These are phyloP conservation scores for Euphonia xanthogaster DNA, from an alignment of 2,797 vertebrate genomes.

Conservation along the genomic window DNA sequence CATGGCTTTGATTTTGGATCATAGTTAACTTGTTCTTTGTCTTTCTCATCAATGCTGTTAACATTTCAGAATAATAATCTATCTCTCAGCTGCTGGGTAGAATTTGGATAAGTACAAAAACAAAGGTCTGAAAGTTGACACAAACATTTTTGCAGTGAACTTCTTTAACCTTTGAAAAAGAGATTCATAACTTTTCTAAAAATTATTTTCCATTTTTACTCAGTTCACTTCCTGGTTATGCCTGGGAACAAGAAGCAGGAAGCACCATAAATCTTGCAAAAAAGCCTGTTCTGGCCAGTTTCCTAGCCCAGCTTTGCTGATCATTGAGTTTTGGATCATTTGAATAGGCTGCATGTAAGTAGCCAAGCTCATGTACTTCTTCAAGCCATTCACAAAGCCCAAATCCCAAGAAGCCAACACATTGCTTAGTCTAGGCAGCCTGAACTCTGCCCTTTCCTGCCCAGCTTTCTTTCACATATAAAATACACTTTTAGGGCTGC, in stretches of 20 bases:
- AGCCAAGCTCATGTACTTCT: constrained; percentile 14
- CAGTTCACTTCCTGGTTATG: constrained; percentile 39
- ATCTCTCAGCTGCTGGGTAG: not conserved
- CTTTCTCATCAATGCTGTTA: not conserved
- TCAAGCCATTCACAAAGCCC: not conserved
- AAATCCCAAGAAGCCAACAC: not conserved
- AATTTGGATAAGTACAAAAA: not conserved
- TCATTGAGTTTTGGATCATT: constrained; percentile 18
- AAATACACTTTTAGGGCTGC: not conserved
- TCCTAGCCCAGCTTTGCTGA: constrained; percentile 59
- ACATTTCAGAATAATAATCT: not conserved
- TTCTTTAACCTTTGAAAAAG: constrained; percentile 20
- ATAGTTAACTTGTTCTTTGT: not conserved
- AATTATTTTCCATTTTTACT: constrained; percentile 51
- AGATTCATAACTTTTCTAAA: constrained; percentile 5
- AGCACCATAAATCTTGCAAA: constrained; percentile 55
- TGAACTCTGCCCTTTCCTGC: constrained; percentile 10
- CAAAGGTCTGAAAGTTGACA: not conserved
- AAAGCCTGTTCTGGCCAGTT: constrained; percentile 37
- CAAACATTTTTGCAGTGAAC: not conserved
- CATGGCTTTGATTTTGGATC: not conserved
- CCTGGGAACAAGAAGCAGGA: constrained; percentile 56
- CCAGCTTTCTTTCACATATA: not conserved
- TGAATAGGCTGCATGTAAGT: constrained; percentile 3
- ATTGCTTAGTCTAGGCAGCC: not conserved